Base-by-base conservation (phyloP, 2,888 invertebrate species). In the Pemphredon lugubris region DNA sequence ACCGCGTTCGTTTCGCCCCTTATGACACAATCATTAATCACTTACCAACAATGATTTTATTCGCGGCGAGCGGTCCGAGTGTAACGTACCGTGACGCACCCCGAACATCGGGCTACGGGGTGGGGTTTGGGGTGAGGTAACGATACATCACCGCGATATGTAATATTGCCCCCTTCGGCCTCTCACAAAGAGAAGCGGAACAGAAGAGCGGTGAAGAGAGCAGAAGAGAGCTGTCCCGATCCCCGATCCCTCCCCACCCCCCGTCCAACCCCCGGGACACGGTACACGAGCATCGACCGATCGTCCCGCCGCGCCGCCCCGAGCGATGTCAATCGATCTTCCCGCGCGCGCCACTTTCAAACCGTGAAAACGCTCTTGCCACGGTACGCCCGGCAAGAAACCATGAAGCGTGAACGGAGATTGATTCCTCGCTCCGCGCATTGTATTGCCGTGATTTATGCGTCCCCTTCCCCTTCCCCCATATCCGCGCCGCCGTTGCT, bases 21-120 rank as follows among this genome's bases (percentile, higher is more conserved):
- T 76, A 71, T 81, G 77, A 77, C 80, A 69, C 75, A 77, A 75
- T 81, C 85, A 84, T 85, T 78, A 84, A 85, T 85, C 85, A 85
- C 79, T 81, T 78, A 81, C 75, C 81, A 84, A 84, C 83, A 86
- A 87, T 86, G 85, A 87, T 88, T 87, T 87, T 86, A 87, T 87
- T 84, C 86, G 81, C 81, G 83, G 82, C 80, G 80, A 83, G 81
- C 71, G 80, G 81, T 78, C 81, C 77, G 77, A 73, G 78, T 79
- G 79, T 78, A 82, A 86, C 81, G 83, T 77, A 78, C 77, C 74
- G 78, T 76, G 74, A 83, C 81, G 83, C 59, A 75, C 73, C 76
- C 74, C 73, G 76, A 72, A 67, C 81, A 67, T 58, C 32, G 66
- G n/a, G n/a, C n/a, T n/a, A n/a, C n/a, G n/a, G n/a, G n/a, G n/a